These are phyloP conservation scores for Cosmorhoe ocellata DNA, from an alignment of 2,888 invertebrate genomes.

Conservation along the genomic window DNA sequence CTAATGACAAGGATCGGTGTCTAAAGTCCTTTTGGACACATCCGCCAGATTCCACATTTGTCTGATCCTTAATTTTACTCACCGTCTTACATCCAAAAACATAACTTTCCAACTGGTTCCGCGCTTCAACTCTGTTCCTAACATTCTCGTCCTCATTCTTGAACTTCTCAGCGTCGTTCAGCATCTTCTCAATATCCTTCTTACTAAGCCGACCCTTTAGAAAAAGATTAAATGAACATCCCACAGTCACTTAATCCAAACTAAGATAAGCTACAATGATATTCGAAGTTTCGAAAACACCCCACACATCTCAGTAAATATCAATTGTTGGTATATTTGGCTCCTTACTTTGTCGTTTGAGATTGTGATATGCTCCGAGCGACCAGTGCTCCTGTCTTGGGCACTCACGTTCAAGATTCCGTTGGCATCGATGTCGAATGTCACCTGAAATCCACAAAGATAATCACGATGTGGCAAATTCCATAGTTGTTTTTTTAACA, in stretches of 20 bases:
- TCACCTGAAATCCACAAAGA: constrained; percentile 77
- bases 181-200: constrained; percentile 94
- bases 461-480: no score
- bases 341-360: constrained; percentile 87
- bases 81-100: constrained; percentile 83
- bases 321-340: no score
- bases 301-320: no score
- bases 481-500: no score
- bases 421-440: constrained; percentile 95
- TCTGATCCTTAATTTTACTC: constrained; percentile 30
- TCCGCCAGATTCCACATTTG: no score
- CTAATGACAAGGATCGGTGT: no score
- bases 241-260: no score
- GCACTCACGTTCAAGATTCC: constrained; percentile 93
- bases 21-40: no score
- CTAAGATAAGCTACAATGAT: no score
- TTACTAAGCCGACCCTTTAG: constrained; percentile 88
- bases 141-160: constrained; percentile 88
- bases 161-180: constrained; percentile 90
- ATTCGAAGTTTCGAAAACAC: no score
- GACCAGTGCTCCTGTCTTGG: constrained; percentile 90
- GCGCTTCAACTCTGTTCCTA: constrained; percentile 85
- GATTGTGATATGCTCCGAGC: constrained; percentile 91
- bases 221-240: not conserved
- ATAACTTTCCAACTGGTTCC: constrained; percentile 90